Percentiles rank a stretch among this genome's conserved stretches.
Conservation (phyloP, 1,140 invertebrate genomes). For the Mizuhopecten yessoensis region DNA sequence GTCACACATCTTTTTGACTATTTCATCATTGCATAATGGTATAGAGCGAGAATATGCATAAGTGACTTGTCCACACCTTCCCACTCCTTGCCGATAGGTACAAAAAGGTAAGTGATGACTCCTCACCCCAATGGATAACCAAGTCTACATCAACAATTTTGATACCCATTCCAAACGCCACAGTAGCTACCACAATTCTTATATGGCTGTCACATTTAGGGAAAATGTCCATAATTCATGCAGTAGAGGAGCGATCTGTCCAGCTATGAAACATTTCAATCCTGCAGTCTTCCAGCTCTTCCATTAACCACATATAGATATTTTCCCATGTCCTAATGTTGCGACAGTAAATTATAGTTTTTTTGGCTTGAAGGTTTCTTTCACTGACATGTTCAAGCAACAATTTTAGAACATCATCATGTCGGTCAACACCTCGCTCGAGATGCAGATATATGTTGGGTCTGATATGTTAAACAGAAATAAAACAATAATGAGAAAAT, state of each 20-base stretch:
- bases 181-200: constrained; percentile 42
- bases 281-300: not conserved
- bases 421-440: not conserved
- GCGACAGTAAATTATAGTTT: constrained; percentile 19
- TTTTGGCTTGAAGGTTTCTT: not conserved
- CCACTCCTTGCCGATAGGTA: constrained; percentile 46
- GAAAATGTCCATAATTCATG: no score
- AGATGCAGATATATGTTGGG: constrained; percentile 13
- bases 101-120: not conserved
- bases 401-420: not conserved
- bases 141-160: not conserved
- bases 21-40: not conserved
- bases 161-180: constrained; percentile 47
- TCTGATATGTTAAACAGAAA: not conserved
- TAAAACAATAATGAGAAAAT: no score
- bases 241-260: not conserved
- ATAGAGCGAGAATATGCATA: constrained; percentile 35
- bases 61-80: not conserved
- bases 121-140: not conserved
- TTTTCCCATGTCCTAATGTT: not conserved
- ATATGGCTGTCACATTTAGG: no score
- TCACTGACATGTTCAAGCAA: not conserved
- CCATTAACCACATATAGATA: constrained; percentile 23
- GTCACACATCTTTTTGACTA: not conserved
- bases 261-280: constrained; percentile 40